These are phyloP conservation scores for Brachionus calyciflorus DNA, from an alignment of 1,140 invertebrate species.

Conservation along the genomic window DNA sequence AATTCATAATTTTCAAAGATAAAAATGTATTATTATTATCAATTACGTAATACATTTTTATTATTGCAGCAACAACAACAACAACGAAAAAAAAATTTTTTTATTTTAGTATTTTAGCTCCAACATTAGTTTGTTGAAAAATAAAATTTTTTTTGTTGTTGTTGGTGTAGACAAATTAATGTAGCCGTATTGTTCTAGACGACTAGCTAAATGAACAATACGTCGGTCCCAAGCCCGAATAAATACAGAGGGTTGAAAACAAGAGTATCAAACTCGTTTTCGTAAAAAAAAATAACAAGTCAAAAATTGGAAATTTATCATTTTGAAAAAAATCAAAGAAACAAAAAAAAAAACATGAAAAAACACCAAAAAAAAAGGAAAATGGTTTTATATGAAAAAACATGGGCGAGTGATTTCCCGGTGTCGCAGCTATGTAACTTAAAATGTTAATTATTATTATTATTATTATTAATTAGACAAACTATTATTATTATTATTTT, in stretches of 20 bases:
- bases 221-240: constrained; percentile 20
- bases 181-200: constrained; percentile 1
- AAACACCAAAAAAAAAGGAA: neutral
- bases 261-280: neutral
- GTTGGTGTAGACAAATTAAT: neutral
- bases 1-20: constrained; percentile 20
- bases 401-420: constrained; percentile 47
- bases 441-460: constrained; percentile 26
- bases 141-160: neutral
- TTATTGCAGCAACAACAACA: neutral
- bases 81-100: neutral
- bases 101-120: constrained; percentile 20
- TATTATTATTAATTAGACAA: too few relatives aligned
- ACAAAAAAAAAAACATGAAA: neutral
- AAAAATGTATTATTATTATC: constrained; percentile 22
- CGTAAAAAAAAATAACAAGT: neutral
- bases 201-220: neutral
- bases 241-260: constrained; percentile 31
- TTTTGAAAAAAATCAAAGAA: neutral
- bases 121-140: too few relatives aligned
- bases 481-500: too few relatives aligned
- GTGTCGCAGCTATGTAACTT: constrained; percentile 45
- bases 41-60: constrained; percentile 29
- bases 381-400: neutral
- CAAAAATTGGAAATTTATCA: constrained; percentile 5